A percentile compares a stretch with the other conserved stretches of the same genome.
Evolutionary conservation across 2,888 invertebrate genomes (phyloP).

Genomic region (Sphecodes monilicornis): DNA sequence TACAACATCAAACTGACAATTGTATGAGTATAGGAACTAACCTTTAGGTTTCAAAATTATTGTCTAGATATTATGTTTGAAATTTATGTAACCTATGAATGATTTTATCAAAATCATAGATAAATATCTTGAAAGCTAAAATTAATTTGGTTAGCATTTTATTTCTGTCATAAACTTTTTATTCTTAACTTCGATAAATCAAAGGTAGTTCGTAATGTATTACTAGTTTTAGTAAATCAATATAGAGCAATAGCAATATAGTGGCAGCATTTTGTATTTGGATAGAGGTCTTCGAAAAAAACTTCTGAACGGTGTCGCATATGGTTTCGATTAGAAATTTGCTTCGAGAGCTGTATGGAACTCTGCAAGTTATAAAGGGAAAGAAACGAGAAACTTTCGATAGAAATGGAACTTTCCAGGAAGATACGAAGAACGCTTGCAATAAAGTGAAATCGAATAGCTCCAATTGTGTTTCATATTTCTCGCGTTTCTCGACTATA

Average conservation of each 20-base stretch:
- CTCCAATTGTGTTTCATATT: constrained; percentile 1
- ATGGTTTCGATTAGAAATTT: constrained; percentile 41
- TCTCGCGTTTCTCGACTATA: not conserved
- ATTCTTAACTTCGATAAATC: not conserved
- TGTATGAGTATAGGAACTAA: no score
- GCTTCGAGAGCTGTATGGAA: not conserved
- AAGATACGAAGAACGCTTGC: not conserved
- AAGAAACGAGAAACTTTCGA: constrained; percentile 25
- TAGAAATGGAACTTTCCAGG: constrained; percentile 3
- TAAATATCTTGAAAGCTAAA: not conserved
- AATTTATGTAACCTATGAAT: no score
- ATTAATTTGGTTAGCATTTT: not conserved
- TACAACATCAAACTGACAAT: no score
- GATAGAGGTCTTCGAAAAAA: not conserved
- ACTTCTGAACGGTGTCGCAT: constrained; percentile 4
- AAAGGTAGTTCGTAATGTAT: not conserved
- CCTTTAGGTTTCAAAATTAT: no score
- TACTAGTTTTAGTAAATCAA: not conserved
- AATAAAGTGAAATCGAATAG: constrained; percentile 9
- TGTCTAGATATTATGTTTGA: not conserved
- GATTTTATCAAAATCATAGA: not conserved
- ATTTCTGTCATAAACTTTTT: not conserved
- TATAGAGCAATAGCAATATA: not conserved
- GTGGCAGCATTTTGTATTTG: not conserved
- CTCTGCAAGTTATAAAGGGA: not conserved